A percentile compares a stretch with the other conserved stretches of the same genome.
Conservation (phyloP, 2,113 vertebrate species). For the Nothobranchius furzeri region DNA sequence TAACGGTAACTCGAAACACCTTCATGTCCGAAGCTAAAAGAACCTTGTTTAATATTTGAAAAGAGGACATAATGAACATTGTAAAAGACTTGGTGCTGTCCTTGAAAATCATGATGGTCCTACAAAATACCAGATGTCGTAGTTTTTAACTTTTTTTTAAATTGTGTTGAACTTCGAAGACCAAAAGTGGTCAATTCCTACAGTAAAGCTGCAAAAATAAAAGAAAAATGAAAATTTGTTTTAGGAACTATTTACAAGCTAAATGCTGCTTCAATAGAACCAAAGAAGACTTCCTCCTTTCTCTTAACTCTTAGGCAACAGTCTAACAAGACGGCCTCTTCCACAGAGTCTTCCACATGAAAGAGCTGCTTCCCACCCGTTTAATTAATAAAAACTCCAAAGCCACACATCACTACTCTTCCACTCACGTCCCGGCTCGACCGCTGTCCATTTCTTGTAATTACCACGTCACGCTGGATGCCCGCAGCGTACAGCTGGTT, state of each 20-base stretch:
- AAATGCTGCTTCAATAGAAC: neutral
- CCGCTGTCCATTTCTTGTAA: conserved; percentile 44
- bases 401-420: conserved; percentile 3
- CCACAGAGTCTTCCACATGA: conserved; percentile 37
- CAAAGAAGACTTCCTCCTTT: neutral
- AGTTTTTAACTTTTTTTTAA: no score
- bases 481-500: conserved; percentile 14
- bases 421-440: conserved; percentile 20
- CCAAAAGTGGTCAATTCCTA: no score
- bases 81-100: no score
- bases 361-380: conserved; percentile 14
- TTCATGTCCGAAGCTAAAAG: no score
- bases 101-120: no score
- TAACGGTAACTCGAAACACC: no score
- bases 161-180: no score
- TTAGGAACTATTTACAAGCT: neutral
- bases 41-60: no score
- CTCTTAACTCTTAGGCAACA: conserved; percentile 9
- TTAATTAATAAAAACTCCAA: conserved; percentile 30
- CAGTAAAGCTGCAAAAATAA: no score
- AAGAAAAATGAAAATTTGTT: no score
- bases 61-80: no score
- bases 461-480: conserved; percentile 45
- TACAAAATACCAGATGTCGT: no score
- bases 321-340: conserved; percentile 30